Evolutionary conservation across 1,140 invertebrate species (phyloP), one percentile per base, ranked within the genome.

Genomic region (Caligus rogercresseyi): DNA sequence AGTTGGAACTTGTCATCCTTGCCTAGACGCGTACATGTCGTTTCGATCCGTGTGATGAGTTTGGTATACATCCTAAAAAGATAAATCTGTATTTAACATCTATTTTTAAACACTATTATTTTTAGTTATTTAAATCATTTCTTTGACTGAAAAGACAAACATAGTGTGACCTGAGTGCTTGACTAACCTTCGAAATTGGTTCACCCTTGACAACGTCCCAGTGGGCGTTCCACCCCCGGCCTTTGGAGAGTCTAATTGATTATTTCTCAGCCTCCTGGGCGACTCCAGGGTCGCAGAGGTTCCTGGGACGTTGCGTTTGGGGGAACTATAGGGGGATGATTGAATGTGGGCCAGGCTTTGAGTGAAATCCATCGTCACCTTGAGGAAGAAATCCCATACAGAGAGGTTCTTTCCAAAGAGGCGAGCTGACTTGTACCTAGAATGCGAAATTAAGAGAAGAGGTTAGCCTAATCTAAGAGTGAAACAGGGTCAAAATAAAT

Each of bases 1-100:
- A 96, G 78, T 71, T 98, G 93, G 72, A 98, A 97, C 76, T 95
- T 94, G 24, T 92, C 93, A 78, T 98, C 94, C 73, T 98, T 98
- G 53, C 95, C 95, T 13, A 97, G 76, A 14, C 85, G 82, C 64
- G 85, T 83, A 58, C 86, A 87, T 85, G 83, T 72, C 87, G 88
- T 2, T 90, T 83, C 67, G 83, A 80, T 53, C 86, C 88, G 91
- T 71, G 61, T 59, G 63, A 67, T 24, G 55, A 63, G 52, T 25
- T 25, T 63, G 14, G 61, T 63, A 54, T 63, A 63, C 61, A 63
- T 63, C 53, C 52, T 63, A 31, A 2, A 25, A 25, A 1, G 2
- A 60, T 25, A 53, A 54, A 15, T 54, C 14, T 21, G 4, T 25
- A 3, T 57, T 21, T 21, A 19, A 21, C 11, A 57, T 15, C 3